Conservation (phyloP, 2,888 invertebrate species). For the Lepidochitona cinerea region DNA sequence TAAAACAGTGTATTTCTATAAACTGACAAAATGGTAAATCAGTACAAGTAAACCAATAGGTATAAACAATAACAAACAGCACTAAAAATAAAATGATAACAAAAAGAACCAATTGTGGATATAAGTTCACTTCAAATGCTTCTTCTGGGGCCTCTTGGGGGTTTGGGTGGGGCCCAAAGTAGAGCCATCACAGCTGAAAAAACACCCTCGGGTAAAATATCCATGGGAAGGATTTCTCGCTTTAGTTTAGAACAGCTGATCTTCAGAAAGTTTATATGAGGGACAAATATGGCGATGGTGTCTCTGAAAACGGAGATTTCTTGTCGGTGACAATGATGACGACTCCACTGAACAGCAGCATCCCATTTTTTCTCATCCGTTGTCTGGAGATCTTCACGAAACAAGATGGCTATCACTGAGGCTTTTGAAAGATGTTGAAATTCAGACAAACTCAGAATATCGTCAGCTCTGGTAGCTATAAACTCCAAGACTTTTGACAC, state of each 20-base stretch:
- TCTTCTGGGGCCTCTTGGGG: too few species aligned
- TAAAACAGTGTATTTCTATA: too few species aligned
- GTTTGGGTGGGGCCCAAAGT: background rate
- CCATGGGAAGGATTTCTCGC: background rate
- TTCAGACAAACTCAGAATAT: background rate
- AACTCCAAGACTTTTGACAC: background rate
- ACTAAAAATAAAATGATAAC: too few species aligned
- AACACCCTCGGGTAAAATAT: background rate
- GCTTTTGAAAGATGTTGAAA: background rate
- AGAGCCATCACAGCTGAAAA: background rate
- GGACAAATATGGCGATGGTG: background rate
- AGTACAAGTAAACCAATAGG: too few species aligned
- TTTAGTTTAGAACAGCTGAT: background rate
- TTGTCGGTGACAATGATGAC: background rate
- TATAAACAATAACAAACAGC: too few species aligned
- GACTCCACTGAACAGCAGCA: slow-evolving; percentile 2
- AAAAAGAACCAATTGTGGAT: too few species aligned
- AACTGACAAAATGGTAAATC: too few species aligned
- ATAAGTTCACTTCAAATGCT: too few species aligned
- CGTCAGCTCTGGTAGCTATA: background rate
- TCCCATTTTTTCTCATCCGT: slow-evolving; percentile 2
- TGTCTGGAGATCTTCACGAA: background rate
- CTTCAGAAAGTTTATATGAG: background rate
- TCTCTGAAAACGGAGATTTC: background rate
- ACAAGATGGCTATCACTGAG: background rate